Base-by-base conservation (phyloP, 2,888 invertebrate genomes). In the Bombyx huttoni region DNA sequence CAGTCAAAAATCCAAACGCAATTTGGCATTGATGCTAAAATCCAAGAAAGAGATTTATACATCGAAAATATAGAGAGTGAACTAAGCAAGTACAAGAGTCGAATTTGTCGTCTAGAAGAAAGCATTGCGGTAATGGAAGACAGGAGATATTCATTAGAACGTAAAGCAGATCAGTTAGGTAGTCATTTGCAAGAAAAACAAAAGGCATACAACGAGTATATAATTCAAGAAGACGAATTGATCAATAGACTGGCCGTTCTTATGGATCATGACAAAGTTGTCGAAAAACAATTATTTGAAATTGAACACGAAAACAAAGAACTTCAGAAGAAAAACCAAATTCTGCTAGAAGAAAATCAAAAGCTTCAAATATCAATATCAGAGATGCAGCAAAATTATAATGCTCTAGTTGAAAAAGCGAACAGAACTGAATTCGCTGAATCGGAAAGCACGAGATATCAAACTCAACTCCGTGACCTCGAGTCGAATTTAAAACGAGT, bases 51-150 rank as follows among this genome's bases (percentile, higher is more conserved):
- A 56, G 92, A 94, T 68, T 87, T 93, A 49, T 93, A 92, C 56
- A 92, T 94, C 52, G 94, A 95, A 74, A 92, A 90, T 46, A 80
- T 94, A 54, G 93, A 94, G 73, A 76, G 87, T 34, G 94, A 94
- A 65, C 87, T 93, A 50, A 79, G 73, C 3, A 91, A 91, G 63
- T 91, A 92, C 52, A 92, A 91, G 61, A 90, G 89, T 8, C 91
- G 92, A 62, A 90, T 92, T 46, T 84, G 89, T 40, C 90, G 90
- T 45, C 87, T 94, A 46, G 92, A 94, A 68, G 93, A 94, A 68
- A 91, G 91, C 57, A 78, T 93, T 47, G 89, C 90, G 8, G 69
- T 76, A 1, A 89, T 92, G 73, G 91, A 92, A 67, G 90, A 91
- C 60, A 85, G 90, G 48, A 88, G 92, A 49, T 78, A 89, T 54